A percentile compares a stretch with the other conserved stretches of the same genome.
Evolutionary conservation across 2,888 invertebrate genomes (phyloP).

Genomic region (Mesoligia furuncula): DNA sequence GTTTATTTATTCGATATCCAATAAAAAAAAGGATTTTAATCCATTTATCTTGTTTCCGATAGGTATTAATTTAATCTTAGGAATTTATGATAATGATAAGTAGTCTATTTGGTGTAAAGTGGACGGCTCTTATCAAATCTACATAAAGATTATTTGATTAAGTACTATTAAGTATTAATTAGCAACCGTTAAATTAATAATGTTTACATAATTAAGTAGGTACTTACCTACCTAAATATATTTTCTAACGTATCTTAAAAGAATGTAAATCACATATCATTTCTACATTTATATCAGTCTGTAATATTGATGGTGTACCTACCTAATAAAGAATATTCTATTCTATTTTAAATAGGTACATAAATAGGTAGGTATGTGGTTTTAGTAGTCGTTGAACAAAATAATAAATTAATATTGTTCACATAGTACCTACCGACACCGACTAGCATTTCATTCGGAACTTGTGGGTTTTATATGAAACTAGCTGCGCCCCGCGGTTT

Average conservation of each 20-base stretch:
- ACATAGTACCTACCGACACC: no score
- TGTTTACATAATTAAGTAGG: slow-evolving; percentile 23
- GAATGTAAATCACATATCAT: not conserved
- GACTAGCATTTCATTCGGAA: no score
- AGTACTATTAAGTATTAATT: slow-evolving; percentile 44
- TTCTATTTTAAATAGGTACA: not conserved
- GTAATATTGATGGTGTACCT: no score
- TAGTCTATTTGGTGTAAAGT: not conserved
- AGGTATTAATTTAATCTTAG: slow-evolving; percentile 7
- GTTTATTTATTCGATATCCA: not conserved
- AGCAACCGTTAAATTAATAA: slow-evolving; percentile 22
- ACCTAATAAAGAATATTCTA: not conserved
- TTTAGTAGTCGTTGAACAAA: not conserved
- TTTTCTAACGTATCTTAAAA: slow-evolving; percentile 17
- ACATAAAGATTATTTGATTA: slow-evolving; percentile 40
- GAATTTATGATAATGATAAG: slow-evolving; percentile 19
- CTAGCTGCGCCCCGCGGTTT: no score
- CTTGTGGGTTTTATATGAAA: not conserved
- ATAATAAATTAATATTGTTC: not conserved
- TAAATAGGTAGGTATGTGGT: not conserved
- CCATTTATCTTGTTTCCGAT: slow-evolving; percentile 9
- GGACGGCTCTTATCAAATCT: slow-evolving; percentile 19
- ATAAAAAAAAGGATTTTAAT: not conserved
- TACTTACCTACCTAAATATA: slow-evolving; percentile 5
- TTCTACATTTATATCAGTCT: no score